Conservation (phyloP, 2,888 invertebrate genomes). For the Thecophora atra region DNA sequence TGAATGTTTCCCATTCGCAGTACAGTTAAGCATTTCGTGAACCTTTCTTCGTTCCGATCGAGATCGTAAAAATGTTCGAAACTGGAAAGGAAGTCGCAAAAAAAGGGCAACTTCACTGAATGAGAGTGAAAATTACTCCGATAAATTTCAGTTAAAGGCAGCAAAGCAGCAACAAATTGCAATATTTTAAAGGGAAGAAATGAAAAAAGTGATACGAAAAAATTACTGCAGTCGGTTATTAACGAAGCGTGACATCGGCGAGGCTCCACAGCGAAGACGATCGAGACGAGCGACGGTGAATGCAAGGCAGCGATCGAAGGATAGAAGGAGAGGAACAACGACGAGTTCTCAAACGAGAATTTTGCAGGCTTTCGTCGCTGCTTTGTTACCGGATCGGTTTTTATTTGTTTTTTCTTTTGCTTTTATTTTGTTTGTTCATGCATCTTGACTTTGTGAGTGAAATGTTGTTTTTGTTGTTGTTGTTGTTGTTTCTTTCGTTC, state of each 20-base stretch:
- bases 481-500: neutral
- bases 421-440: neutral
- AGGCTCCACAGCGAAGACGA: neutral
- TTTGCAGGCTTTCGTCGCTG: neutral
- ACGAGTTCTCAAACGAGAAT: neutral
- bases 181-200: neutral
- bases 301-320: neutral
- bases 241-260: conserved; percentile 31
- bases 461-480: conserved; percentile 1
- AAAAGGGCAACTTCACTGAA: neutral
- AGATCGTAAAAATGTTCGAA: neutral
- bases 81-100: neutral
- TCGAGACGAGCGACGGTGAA: neutral
- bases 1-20: conserved; percentile 8
- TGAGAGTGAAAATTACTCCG: too few species aligned
- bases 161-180: neutral
- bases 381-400: conserved; percentile 1
- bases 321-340: neutral
- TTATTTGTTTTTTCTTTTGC: neutral
- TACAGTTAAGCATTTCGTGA: conserved; percentile 7
- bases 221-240: conserved; percentile 29
- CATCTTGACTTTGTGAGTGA: neutral
- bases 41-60: too few species aligned
- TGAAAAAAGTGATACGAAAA: neutral
- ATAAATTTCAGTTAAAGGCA: conserved; percentile 1